Evolutionary conservation across 2,797 vertebrate genomes (phyloP).

Genomic region (Cynopterus sphinx): DNA sequence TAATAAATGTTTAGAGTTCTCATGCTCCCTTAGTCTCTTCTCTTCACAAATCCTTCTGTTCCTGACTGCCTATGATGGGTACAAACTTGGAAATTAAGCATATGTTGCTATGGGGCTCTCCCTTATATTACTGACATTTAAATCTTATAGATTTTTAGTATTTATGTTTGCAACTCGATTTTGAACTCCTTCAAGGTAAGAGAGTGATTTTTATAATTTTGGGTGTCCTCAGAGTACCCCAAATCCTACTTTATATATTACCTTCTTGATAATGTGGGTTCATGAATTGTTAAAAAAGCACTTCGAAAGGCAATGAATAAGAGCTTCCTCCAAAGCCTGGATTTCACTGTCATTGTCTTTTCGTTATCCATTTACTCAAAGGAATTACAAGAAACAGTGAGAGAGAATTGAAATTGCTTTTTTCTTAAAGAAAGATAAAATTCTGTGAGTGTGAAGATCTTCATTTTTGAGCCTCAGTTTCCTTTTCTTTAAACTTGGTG

Average conservation of each 20-base stretch:
- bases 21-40: neutral
- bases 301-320: neutral
- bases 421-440: slow-evolving; percentile 48
- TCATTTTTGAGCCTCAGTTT: slow-evolving; percentile 7
- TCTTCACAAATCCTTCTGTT: slow-evolving; percentile 10
- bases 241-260: neutral
- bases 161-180: neutral
- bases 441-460: neutral
- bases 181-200: slow-evolving; percentile 2
- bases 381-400: slow-evolving; percentile 17
- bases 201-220: neutral
- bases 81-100: neutral
- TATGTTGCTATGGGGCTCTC: neutral
- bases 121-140: neutral
- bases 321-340: slow-evolving; percentile 20
- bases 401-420: neutral
- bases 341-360: slow-evolving; percentile 10
- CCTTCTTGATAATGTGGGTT: slow-evolving; percentile 34
- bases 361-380: slow-evolving; percentile 43
- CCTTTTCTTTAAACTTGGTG: neutral
- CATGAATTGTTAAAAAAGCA: slow-evolving; percentile 14
- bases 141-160: neutral
- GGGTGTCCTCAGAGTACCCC: slow-evolving; percentile 18
- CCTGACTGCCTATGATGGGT: neutral
- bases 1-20: neutral